Percentiles rank a stretch among this genome's conserved stretches.
phyloP scores from a whole-genome alignment of 1,140 invertebrate genomes.

The Zaprionus taronus region DNA sequence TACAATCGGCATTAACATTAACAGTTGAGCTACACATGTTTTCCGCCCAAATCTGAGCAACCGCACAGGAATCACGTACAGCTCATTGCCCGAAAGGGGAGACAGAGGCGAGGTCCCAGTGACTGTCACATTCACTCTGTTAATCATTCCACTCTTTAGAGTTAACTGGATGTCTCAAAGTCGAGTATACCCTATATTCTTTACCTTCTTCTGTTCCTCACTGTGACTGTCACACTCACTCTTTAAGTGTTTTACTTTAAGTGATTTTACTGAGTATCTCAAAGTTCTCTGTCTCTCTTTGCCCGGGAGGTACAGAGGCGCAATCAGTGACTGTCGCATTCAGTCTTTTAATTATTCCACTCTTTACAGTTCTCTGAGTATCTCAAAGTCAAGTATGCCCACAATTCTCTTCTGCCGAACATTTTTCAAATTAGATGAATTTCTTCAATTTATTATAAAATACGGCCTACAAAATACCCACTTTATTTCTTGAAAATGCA shows the following conservation, averaged over 20 bases:
- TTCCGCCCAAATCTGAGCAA: slow-evolving; percentile 77
- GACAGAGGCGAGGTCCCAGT: slow-evolving; percentile 12
- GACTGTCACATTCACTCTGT: neutral
- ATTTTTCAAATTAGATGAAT: neutral
- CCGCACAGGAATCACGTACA: slow-evolving; percentile 71
- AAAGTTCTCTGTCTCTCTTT: too few species aligned
- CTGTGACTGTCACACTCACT: neutral
- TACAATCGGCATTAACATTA: slow-evolving; percentile 72
- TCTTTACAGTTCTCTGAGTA: too few species aligned
- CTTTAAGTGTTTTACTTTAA: too few species aligned
- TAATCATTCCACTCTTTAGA: neutral
- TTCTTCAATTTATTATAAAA: slow-evolving; percentile 1
- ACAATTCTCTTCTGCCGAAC: neutral
- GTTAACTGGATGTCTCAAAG: neutral
- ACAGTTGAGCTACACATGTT: slow-evolving; percentile 83
- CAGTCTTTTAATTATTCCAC: too few species aligned
- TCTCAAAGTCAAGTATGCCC: too few species aligned
- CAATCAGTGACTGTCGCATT: too few species aligned
- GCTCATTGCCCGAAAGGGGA: neutral
- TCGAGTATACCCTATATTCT: neutral
- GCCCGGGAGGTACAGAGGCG: too few species aligned
- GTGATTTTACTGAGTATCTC: too few species aligned
- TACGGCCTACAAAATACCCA: slow-evolving; percentile 1
- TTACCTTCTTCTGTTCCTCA: too few species aligned
- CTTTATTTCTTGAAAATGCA: slow-evolving; percentile 15